Percentiles rank a stretch among this genome's conserved stretches.
These are phyloP conservation scores for Psilopogon haemacephalus DNA, from an alignment of 2,113 vertebrate genomes.

Conservation along the genomic window DNA sequence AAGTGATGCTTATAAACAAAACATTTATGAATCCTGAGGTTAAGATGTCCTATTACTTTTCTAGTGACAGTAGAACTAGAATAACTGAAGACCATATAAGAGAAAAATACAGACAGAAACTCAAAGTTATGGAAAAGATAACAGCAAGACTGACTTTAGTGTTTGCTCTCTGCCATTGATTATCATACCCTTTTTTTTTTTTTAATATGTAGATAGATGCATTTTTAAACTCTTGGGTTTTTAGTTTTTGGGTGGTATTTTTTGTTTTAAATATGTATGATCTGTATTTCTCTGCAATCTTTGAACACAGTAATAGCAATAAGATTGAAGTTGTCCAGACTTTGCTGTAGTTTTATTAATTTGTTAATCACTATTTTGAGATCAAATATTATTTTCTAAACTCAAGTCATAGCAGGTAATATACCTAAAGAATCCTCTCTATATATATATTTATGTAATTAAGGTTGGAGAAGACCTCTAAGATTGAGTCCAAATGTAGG, in stretches of 20 bases:
- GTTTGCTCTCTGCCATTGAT: not conserved
- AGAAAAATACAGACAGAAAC: not conserved
- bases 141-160: not conserved
- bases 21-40: not conserved
- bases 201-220: too few relatives aligned
- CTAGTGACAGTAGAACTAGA: not conserved
- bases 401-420: not conserved
- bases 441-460: too few relatives aligned
- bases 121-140: not conserved
- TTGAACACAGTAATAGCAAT: not conserved
- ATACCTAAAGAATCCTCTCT: not conserved
- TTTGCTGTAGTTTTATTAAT: not conserved
- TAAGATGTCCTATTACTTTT: not conserved
- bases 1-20: not conserved
- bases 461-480: too few relatives aligned
- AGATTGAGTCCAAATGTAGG: too few relatives aligned
- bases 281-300: not conserved
- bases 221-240: not conserved
- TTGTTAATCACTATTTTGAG: not conserved
- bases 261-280: not conserved
- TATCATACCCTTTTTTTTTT: too few relatives aligned
- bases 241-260: not conserved
- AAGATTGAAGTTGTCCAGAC: not conserved
- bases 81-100: not conserved
- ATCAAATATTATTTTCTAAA: not conserved